Conservation (phyloP, 2,113 vertebrate genomes). For the Aegithalos caudatus region DNA sequence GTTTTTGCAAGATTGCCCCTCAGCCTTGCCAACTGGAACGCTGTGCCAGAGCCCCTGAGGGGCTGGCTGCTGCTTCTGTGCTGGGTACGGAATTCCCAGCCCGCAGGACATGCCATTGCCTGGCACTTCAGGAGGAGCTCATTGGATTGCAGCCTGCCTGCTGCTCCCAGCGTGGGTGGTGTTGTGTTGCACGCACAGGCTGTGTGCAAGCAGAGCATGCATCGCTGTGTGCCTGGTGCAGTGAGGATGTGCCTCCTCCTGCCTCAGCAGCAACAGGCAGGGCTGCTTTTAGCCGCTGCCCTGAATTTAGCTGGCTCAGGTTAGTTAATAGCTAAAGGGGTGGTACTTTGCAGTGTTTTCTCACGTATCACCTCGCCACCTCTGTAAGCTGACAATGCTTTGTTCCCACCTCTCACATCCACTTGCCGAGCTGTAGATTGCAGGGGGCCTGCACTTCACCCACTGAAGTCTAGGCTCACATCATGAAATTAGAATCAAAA, state of each 20-base stretch:
- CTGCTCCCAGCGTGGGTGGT: background rate
- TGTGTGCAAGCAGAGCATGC: background rate
- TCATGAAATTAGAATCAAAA: background rate
- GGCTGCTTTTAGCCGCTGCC: background rate
- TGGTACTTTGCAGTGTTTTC: background rate
- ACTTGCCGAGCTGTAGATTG: background rate
- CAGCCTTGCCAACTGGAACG: background rate
- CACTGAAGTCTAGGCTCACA: background rate
- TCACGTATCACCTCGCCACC: background rate
- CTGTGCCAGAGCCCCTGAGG: background rate
- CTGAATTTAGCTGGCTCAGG: background rate
- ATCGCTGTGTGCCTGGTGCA: accelerated
- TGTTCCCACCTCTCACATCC: background rate
- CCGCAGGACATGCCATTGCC: background rate
- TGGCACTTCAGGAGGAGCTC: background rate
- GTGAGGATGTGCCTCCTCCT: background rate
- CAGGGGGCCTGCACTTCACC: background rate
- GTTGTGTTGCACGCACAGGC: accelerated
- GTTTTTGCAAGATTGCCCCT: background rate
- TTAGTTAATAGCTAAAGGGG: background rate
- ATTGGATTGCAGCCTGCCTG: background rate
- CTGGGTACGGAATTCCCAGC: background rate
- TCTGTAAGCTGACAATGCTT: background rate
- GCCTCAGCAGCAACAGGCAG: background rate
- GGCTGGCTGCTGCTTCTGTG: accelerated